phyloP scores from a whole-genome alignment of 2,888 invertebrate species.

The Hemicrepidius hirtus region DNA sequence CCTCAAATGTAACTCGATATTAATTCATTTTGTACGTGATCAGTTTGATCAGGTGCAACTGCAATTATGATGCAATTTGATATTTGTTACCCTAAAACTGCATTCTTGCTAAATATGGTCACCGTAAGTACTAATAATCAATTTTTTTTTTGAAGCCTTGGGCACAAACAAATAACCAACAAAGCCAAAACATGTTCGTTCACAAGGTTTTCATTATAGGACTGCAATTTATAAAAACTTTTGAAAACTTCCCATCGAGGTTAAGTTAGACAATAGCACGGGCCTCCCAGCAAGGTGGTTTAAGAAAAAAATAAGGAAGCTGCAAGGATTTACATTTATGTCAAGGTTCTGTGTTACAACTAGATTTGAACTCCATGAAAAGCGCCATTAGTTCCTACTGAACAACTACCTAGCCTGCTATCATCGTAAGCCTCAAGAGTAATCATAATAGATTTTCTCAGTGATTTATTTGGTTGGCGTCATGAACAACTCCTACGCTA shows the following conservation, averaged over 20 bases:
- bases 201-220: background rate
- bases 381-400: background rate
- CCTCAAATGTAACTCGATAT: background rate
- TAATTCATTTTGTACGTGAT: background rate
- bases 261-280: constrained; percentile 15
- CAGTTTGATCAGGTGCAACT: background rate
- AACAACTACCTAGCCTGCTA: background rate
- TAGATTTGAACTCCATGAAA: background rate
- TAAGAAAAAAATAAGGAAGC: constrained; percentile 21
- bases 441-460: constrained; percentile 24
- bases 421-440: background rate
- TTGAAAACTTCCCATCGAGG: constrained; percentile 3
- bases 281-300: background rate
- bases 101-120: too few relatives aligned
- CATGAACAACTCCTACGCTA: constrained; percentile 22
- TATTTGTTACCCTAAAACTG: too few relatives aligned
- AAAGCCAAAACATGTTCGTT: background rate
- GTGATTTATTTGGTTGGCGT: constrained; percentile 20
- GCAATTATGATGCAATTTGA: background rate
- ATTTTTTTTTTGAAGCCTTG: too few relatives aligned
- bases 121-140: too few relatives aligned
- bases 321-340: constrained; percentile 15
- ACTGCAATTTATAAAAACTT: background rate
- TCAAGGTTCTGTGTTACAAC: constrained; percentile 7
- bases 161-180: background rate